phyloP scores from a whole-genome alignment of 1,140 invertebrate genomes.

The Semibalanus balanoides region DNA sequence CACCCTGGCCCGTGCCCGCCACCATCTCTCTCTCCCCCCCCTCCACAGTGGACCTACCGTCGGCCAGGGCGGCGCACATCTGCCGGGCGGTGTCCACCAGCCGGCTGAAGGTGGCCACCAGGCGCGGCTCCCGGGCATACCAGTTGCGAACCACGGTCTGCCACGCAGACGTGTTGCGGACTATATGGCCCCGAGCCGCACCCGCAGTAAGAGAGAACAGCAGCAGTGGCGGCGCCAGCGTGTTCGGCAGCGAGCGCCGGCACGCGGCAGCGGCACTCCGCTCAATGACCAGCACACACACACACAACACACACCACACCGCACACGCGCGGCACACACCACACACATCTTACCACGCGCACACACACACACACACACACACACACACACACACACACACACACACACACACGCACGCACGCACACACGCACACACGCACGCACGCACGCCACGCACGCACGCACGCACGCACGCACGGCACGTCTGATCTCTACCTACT shows the following conservation, averaged over 20 bases:
- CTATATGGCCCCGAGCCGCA: slow-evolving; percentile 39
- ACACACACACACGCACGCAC: too few species aligned
- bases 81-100: neutral
- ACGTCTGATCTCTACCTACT: too few species aligned
- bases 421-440: too few species aligned
- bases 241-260: slow-evolving; percentile 24
- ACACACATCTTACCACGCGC: too few species aligned
- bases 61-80: neutral
- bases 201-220: slow-evolving; percentile 39
- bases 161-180: slow-evolving; percentile 38
- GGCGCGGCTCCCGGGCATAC: slow-evolving; percentile 32
- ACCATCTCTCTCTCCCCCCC: too few species aligned
- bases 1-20: too few species aligned
- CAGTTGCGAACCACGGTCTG: slow-evolving; percentile 39
- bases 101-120: neutral
- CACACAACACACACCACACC: too few species aligned
- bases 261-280: slow-evolving; percentile 25
- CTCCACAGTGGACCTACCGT: neutral
- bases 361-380: too few species aligned
- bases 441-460: too few species aligned
- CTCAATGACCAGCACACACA: too few species aligned
- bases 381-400: too few species aligned
- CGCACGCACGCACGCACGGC: too few species aligned
- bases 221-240: slow-evolving; percentile 31
- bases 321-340: slow-evolving; percentile 12